These are phyloP conservation scores for Atta texana DNA, from an alignment of 1,140 invertebrate genomes.

Conservation along the genomic window DNA sequence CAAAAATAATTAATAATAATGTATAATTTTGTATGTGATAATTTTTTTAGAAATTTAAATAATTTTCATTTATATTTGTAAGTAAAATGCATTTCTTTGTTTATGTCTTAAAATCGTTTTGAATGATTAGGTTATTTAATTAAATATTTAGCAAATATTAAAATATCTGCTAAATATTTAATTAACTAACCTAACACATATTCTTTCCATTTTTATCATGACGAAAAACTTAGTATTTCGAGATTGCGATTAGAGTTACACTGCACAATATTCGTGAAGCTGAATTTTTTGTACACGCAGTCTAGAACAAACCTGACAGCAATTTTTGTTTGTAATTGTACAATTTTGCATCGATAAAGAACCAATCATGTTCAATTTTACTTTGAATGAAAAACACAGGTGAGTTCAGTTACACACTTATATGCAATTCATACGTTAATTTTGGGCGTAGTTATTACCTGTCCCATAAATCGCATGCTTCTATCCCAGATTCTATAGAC, in stretches of 20 bases:
- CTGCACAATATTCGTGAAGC: background rate
- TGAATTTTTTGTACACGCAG: background rate
- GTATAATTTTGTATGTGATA: background rate
- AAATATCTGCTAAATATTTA: background rate
- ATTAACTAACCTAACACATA: background rate
- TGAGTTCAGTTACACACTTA: conserved; percentile 42
- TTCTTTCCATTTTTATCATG: background rate
- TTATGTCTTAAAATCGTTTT: background rate
- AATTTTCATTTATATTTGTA: background rate
- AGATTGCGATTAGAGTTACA: background rate
- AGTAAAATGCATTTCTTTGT: background rate
- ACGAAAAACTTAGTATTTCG: background rate
- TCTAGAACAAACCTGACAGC: background rate
- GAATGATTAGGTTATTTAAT: no score
- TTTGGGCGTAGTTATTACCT: conserved; percentile 8
- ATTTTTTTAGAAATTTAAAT: background rate
- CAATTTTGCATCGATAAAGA: background rate
- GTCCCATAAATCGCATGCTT: background rate
- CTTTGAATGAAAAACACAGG: background rate
- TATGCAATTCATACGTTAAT: conserved; percentile 42
- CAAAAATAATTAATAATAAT: background rate
- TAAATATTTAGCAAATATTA: no score
- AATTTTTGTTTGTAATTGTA: background rate
- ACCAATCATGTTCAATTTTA: background rate
- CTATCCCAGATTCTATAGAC: conserved; percentile 39